These are phyloP conservation scores for Epinotia bilunana DNA, from an alignment of 2,888 invertebrate genomes.

Conservation along the genomic window DNA sequence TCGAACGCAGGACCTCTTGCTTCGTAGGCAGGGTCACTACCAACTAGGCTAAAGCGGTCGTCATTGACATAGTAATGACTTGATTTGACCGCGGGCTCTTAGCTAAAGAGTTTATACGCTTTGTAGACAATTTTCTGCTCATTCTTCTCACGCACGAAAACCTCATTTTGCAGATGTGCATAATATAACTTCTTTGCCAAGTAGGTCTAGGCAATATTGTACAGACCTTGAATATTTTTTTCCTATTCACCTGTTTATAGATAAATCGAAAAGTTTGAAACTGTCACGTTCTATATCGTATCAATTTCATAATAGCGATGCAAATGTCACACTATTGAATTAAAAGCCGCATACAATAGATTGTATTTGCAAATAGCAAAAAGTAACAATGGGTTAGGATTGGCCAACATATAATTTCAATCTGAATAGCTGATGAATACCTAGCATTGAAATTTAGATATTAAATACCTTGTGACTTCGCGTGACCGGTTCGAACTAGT, in stretches of 20 bases:
- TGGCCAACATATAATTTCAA: slow-evolving; percentile 42
- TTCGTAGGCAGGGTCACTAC: too few species aligned
- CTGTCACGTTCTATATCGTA: slow-evolving; percentile 26
- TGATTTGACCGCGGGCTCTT: slow-evolving; percentile 21
- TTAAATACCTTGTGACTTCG: not conserved
- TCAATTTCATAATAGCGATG: slow-evolving; percentile 43
- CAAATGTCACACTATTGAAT: slow-evolving; percentile 40
- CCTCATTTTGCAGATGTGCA: slow-evolving; percentile 27
- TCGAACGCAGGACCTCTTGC: too few species aligned
- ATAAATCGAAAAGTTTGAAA: slow-evolving; percentile 7
- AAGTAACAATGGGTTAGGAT: slow-evolving; percentile 45
- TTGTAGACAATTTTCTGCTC: slow-evolving; percentile 13
- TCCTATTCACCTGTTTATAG: slow-evolving; percentile 10
- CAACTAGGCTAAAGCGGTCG: too few species aligned
- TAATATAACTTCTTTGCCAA: slow-evolving; percentile 15
- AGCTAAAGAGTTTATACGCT: slow-evolving; percentile 26
- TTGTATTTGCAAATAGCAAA: slow-evolving; percentile 46
- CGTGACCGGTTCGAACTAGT: not conserved
- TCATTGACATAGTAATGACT: slow-evolving; percentile 19
- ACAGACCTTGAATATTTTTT: not conserved
- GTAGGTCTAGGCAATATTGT: slow-evolving; percentile 28
- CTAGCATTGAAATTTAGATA: slow-evolving; percentile 24
- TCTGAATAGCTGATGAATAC: slow-evolving; percentile 29
- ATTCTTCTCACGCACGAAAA: slow-evolving; percentile 26
- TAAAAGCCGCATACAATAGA: slow-evolving; percentile 39